Conservation (phyloP, 2,113 vertebrate genomes). For the Bambusicola thoracicus region DNA sequence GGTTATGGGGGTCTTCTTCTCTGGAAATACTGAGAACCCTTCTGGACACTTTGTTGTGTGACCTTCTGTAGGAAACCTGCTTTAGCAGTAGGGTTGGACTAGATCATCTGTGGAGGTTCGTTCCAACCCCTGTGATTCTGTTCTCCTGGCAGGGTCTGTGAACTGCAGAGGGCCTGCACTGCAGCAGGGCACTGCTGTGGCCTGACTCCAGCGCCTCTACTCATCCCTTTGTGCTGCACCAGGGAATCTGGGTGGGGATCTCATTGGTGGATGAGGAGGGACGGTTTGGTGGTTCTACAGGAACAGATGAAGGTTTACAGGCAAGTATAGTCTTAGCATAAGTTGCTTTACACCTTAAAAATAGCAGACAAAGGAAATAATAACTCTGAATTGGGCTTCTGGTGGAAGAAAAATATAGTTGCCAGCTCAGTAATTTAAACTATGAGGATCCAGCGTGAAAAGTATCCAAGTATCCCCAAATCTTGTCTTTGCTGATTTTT, state of each 20-base stretch:
- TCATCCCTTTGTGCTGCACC: accelerated
- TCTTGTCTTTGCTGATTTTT: neutral
- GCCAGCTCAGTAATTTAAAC: neutral
- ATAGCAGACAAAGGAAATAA: neutral
- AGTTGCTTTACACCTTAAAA: neutral
- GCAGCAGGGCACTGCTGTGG: neutral
- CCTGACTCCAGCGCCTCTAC: neutral
- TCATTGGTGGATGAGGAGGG: neutral
- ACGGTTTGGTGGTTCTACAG: neutral
- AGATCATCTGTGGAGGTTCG: too few relatives aligned
- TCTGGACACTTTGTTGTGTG: too few relatives aligned
- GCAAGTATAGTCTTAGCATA: neutral
- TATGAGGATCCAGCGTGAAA: neutral
- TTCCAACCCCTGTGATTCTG: too few relatives aligned
- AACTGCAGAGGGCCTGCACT: neutral
- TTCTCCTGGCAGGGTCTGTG: neutral
- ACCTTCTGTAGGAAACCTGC: too few relatives aligned
- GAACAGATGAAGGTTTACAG: neutral
- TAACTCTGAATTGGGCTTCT: neutral
- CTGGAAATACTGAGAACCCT: too few relatives aligned
- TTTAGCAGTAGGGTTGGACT: too few relatives aligned
- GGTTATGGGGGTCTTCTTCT: too few relatives aligned
- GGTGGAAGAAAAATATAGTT: neutral
- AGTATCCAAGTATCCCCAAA: neutral
- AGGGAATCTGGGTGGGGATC: neutral